Evolutionary conservation across 2,888 invertebrate species (phyloP).

Genomic region (Bugulina stolonifera): DNA sequence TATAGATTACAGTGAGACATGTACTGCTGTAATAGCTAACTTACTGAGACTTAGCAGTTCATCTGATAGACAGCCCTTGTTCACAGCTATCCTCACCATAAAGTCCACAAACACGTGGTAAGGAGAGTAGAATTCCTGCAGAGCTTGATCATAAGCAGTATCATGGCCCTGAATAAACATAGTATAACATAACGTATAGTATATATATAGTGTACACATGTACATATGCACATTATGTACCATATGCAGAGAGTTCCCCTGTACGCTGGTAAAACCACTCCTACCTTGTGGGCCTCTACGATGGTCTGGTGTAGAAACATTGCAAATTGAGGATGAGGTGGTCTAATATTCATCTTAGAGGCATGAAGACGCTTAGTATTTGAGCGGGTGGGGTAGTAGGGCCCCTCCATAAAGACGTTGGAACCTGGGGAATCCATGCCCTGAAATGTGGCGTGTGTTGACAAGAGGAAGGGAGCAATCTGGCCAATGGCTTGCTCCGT

Average conservation of each 20-base stretch:
- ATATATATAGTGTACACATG: background rate
- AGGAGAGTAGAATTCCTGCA: conserved; percentile 73
- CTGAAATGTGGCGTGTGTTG: conserved; percentile 75
- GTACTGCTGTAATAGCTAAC: too few relatives aligned
- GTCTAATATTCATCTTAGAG: conserved; percentile 59
- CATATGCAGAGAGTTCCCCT: too few relatives aligned
- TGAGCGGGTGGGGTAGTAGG: conserved; percentile 71
- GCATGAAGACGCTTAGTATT: conserved; percentile 55
- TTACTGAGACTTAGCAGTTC: conserved; percentile 73
- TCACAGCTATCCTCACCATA: conserved; percentile 79
- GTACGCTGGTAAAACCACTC: background rate
- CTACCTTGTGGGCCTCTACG: conserved; percentile 64
- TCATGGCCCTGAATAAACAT: conserved; percentile 71
- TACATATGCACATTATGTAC: too few relatives aligned
- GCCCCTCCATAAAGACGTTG: conserved; percentile 55
- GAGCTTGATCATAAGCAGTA: conserved; percentile 69
- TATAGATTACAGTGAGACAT: too few relatives aligned
- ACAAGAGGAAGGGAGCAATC: conserved; percentile 75
- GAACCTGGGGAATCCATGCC: conserved; percentile 51
- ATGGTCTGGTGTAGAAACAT: conserved; percentile 76
- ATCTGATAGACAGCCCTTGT: conserved; percentile 78
- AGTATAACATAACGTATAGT: background rate
- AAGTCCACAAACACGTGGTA: conserved; percentile 85
- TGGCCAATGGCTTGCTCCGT: conserved; percentile 74
- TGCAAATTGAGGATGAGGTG: conserved; percentile 74